Percentiles rank a stretch among this genome's conserved stretches.
Evolutionary conservation across 1,140 invertebrate species (phyloP).

Genomic region (Drosophila persimilis): DNA sequence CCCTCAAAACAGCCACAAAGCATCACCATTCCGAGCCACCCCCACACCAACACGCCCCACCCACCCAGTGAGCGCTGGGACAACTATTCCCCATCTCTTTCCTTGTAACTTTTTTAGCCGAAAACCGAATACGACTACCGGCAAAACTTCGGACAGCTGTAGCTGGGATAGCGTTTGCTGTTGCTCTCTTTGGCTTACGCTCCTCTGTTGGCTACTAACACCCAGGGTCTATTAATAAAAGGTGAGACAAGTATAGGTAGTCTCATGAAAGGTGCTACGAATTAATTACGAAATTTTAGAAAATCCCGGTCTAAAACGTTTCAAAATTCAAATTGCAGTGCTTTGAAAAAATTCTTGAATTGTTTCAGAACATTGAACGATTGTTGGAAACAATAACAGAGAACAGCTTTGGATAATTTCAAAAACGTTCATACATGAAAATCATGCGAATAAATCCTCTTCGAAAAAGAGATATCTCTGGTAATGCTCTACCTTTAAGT

Average conservation of each 20-base stretch:
- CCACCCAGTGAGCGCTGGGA: constrained; percentile 13
- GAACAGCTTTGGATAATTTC: no score
- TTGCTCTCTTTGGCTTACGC: constrained; percentile 3
- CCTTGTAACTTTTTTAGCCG: constrained; percentile 29
- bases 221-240: background rate
- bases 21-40: background rate
- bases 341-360: no score
- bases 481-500: no score
- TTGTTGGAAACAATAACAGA: no score
- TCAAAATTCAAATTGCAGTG: no score
- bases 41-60: background rate
- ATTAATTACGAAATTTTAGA: no score
- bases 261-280: no score
- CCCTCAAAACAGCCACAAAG: background rate
- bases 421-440: no score
- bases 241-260: no score
- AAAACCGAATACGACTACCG: constrained; percentile 51
- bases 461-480: background rate
- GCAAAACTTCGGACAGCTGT: constrained; percentile 68
- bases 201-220: constrained; percentile 4
- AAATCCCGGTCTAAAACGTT: no score
- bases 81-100: constrained; percentile 23
- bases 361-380: no score
- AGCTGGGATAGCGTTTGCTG: constrained; percentile 45
- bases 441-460: no score